These are phyloP conservation scores for Cylas formicarius DNA, from an alignment of 1,140 invertebrate species.

Conservation along the genomic window DNA sequence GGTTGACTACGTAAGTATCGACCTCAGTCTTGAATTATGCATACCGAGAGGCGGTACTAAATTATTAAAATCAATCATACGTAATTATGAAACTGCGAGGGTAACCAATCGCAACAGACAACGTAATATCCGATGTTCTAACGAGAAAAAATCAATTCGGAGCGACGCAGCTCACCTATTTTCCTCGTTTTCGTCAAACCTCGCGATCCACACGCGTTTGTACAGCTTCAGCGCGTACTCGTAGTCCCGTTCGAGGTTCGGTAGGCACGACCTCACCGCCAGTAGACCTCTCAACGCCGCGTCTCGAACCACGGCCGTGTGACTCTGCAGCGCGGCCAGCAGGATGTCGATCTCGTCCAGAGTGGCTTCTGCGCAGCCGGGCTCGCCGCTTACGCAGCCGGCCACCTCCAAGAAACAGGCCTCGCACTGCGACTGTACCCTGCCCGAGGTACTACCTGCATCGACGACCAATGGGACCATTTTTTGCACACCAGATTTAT, in stretches of 20 bases:
- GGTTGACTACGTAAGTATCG: too few species aligned
- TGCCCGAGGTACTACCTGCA: conserved; percentile 56
- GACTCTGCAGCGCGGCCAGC: conserved; percentile 68
- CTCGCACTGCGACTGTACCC: conserved; percentile 69
- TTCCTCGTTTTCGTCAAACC: conserved; percentile 62
- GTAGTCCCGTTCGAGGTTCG: conserved; percentile 53
- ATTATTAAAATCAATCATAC: too few species aligned
- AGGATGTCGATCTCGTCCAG: conserved; percentile 69
- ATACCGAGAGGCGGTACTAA: too few species aligned
- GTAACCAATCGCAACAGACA: too few species aligned
- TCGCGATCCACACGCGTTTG: conserved; percentile 69
- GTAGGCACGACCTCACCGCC: conserved; percentile 58
- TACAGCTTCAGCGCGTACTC: conserved; percentile 55
- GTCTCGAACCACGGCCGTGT: conserved; percentile 64
- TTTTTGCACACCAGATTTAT: too few species aligned
- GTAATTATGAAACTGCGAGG: too few species aligned
- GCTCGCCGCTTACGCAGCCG: conserved; percentile 56
- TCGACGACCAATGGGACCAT: too few species aligned
- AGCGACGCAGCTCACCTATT: conserved; percentile 60
- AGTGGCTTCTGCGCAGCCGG: conserved; percentile 54
- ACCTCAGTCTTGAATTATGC: too few species aligned
- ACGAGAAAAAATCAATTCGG: not conserved
- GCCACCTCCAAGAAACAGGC: conserved; percentile 71
- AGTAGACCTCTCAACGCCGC: conserved; percentile 66
- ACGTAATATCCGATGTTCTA: too few species aligned